Evolutionary conservation across 2,113 vertebrate genomes (phyloP), one percentile per base, ranked within the genome.

Genomic region (Catharus bicknelli): DNA sequence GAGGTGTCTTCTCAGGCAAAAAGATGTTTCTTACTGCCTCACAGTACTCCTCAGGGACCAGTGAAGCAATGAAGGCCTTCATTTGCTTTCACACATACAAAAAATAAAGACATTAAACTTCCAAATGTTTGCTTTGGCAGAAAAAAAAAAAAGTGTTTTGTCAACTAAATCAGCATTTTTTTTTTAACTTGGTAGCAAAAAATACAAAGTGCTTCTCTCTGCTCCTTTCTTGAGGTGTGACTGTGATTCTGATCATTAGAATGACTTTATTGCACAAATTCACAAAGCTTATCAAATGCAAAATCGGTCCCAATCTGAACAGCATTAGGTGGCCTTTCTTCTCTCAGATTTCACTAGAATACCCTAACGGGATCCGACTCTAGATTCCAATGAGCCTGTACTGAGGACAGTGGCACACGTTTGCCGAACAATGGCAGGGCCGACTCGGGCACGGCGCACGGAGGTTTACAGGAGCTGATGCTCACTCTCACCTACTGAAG

Each of bases 401-500:
- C 32, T 48, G 9, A 27, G 38, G n/a, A 43, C 1, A 9, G 8
- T 13, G 63, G 63, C 40, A 9, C 29, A 2, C 1, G 0, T 27
- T 2, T 61, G 36, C 50, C 13, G 51, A 53, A 18, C 29, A 30
- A 1, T 0, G 26, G 20, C 5, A 57, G 29, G 13, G 10, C 42
- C 8, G 6, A 0, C 7, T 48, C 7, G 69, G 4, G 55, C 2
- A 2, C 1, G 20, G 40, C 0, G 66, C 45, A 2, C 22, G 18
- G 27, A 11, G 61, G 48, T 9, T 3, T 4, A n/a, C 15, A 34
- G 34, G 47, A 70, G 53, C 1, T 13, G 38, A 15, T 3, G 13
- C 34, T 9, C 9, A 29, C 36, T 34, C 36, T 7, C n/a, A 1
- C 1, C 0, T 2, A 16, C 51, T 6, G 10, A 57, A 5, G n/a